Base-by-base conservation (phyloP, 2,797 vertebrate species). In the Clangula hyemalis region DNA sequence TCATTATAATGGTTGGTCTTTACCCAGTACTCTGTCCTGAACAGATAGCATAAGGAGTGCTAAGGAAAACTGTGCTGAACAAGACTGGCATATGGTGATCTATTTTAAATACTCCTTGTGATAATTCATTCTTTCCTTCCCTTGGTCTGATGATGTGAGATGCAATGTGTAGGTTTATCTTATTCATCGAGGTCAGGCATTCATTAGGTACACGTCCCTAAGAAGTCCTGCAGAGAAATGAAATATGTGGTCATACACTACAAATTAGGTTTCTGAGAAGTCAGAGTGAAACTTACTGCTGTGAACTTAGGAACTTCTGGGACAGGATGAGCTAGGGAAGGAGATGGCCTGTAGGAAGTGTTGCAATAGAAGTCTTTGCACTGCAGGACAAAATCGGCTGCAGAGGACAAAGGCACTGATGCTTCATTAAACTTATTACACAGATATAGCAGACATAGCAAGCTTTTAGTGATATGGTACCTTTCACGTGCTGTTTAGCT, bases 221-320 rank as follows among this genome's bases (percentile, higher is more conserved):
- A 78, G 43, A 87, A 86, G 56, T 88, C n/a, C 30, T 18, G 19
- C 27, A 36, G 64, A 60, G 64, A 36, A 66, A 15, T 10, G 5
- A 58, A 79, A 69, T 53, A 5, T 62, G 83, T 27, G 73, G 49
- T 78, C 62, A 30, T 32, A 12, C 22, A 57, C 64, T 70, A 47
- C 58, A 76, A 84, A 34, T 84, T 11, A 19, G 54, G 11, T 81
- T 95, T 96, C 85, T 88, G 77, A 85, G 93, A 97, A 96, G 38
- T 88, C 41, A 38, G 49, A 65, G 45, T 8, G 73, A 69, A 90
- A 88, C 73, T 51, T 30, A 13, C 45, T 84, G 70, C 62, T 0
- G 0, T 66, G 70, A 91, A 53, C 41, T 70, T 51, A 17, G 58
- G 18, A 83, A 41, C 38, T 76, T 83, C 69, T 87, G 91, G 58